Evolutionary conservation across 2,888 invertebrate species (phyloP).

Genomic region (Macrophya alboannulata): DNA sequence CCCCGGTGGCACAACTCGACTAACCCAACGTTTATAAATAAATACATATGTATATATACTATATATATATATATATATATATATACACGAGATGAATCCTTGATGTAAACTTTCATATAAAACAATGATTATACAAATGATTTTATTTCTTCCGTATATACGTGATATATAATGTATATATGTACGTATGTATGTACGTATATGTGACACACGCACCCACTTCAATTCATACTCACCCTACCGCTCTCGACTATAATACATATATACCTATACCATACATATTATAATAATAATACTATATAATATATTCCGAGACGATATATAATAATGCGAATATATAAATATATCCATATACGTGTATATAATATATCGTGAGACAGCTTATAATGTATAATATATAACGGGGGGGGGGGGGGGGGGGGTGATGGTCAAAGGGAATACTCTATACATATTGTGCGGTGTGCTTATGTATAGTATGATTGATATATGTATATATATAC

Average conservation of each 20-base stretch:
- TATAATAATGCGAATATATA: neutral
- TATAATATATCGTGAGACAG: neutral
- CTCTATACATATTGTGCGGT: slow-evolving; percentile 19
- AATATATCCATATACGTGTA: neutral
- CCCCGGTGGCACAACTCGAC: slow-evolving; percentile 1
- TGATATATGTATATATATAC: neutral
- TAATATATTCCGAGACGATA: too few species aligned
- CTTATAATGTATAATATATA: neutral
- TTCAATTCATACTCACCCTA: too few species aligned
- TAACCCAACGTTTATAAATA: neutral
- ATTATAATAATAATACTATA: neutral
- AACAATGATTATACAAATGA: neutral
- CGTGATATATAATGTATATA: too few species aligned
- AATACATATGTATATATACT: neutral
- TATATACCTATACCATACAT: neutral
- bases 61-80: neutral
- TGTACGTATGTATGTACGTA: too few species aligned
- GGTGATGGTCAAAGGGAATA: neutral
- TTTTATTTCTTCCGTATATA: neutral
- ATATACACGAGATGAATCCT: neutral
- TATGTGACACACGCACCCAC: too few species aligned
- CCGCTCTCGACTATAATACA: too few species aligned
- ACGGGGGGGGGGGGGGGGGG: neutral
- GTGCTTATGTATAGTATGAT: slow-evolving; percentile 17
- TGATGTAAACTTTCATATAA: neutral